Evolutionary conservation across 2,888 invertebrate genomes (phyloP), one percentile per base, ranked within the genome.

Genomic region (Torymus tubicola): DNA sequence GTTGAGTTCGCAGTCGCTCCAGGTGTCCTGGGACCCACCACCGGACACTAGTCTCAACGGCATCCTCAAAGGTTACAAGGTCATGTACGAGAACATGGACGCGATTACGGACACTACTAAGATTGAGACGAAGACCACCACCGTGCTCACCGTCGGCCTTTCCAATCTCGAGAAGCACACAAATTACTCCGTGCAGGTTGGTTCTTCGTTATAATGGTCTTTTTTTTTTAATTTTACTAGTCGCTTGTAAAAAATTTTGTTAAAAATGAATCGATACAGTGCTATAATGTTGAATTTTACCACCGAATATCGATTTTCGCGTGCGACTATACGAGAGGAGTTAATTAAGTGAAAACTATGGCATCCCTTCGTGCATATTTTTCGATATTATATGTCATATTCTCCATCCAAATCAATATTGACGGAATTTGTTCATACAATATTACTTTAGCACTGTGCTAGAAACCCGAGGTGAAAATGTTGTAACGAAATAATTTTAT

Each of bases 1-100:
- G 24, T 91, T 96, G 79, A 95, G 95, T 86, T 96, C 96, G 31
- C 96, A 96, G 91, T 96, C 96, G 83, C 93, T 97, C 83, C 95
- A 96, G 88, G 95, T 97, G 85, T 94, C 95, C 80, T 97, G 97
- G 97, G 96, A 96, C 85, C 94, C 96, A 18, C 97, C 96, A 24
- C 94, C 95, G 70, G 91, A 93, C 69, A 94, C 96, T 84, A 96
- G 96, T n/a, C 93, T 96, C 83, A 97, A 97, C 90, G 97, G 97
- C 16, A 93, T 95, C 78, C 93, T 97, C 81, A 95, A 96, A 89
- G 96, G 97, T 65, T 97, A 96, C 91, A 95, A 96, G 92, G 95
- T 97, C 78, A 95, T 88, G 76, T 91, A 90, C 89, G 91, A 91
- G 81, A 90, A 89, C 82, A 89, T 89, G 87, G 90, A 90, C 82